Evolutionary conservation across 1,140 invertebrate genomes (phyloP).

Genomic region (Drosophila pruinosa): DNA sequence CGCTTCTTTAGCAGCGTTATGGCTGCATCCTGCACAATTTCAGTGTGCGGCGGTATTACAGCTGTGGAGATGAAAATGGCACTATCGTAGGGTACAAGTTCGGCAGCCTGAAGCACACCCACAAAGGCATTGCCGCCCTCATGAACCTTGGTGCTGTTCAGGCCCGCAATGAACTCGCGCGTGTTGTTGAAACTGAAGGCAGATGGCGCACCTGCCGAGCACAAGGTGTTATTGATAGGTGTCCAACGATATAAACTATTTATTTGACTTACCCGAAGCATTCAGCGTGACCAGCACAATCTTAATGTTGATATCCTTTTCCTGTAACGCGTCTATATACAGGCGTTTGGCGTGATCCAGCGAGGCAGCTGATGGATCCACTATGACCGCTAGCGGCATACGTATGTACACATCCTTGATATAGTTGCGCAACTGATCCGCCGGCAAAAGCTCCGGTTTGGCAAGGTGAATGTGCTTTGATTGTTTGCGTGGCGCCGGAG

Average conservation of each 20-base stretch:
- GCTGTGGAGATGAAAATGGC: constrained; percentile 85
- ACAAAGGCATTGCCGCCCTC: constrained; percentile 75
- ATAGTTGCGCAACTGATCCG: constrained; percentile 83
- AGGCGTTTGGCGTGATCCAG: constrained; percentile 83
- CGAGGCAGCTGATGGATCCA: constrained; percentile 83
- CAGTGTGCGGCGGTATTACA: constrained; percentile 82
- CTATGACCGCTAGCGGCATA: constrained; percentile 84
- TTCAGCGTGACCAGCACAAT: constrained; percentile 81
- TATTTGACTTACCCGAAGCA: constrained; percentile 61
- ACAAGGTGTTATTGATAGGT: not conserved
- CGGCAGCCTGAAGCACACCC: constrained; percentile 82
- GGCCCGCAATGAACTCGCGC: constrained; percentile 74
- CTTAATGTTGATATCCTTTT: constrained; percentile 77
- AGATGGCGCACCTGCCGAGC: constrained; percentile 67
- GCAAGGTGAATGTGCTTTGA: constrained; percentile 60
- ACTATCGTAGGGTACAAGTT: constrained; percentile 85
- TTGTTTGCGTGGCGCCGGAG: constrained; percentile 50
- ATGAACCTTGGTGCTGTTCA: constrained; percentile 78
- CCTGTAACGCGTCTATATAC: constrained; percentile 82
- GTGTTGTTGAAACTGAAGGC: constrained; percentile 82
- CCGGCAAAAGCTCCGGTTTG: constrained; percentile 69
- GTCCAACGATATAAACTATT: not conserved
- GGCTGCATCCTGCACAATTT: constrained; percentile 83
- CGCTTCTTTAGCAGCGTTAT: constrained; percentile 84
- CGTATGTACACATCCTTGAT: constrained; percentile 85